Evolutionary conservation across 2,888 invertebrate genomes (phyloP), one percentile per base, ranked within the genome.

Genomic region (Apodemia duryi): DNA sequence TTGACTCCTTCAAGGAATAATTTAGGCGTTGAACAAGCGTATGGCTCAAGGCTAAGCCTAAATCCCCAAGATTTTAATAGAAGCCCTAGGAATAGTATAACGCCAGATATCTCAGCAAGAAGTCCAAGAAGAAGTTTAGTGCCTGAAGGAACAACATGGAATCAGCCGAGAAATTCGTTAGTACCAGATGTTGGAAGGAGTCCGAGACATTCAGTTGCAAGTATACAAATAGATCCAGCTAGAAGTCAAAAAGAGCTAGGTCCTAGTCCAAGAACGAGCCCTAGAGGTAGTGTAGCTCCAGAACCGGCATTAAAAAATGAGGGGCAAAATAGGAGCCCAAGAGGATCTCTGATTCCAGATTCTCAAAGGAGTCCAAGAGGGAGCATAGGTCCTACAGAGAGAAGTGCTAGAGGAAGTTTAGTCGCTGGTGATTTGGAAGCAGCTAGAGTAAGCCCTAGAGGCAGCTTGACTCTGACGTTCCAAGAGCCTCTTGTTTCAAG

Each of bases 51-150:
- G 72, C 82, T 89, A 78, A 95, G 94, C 75, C 80, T 93, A 46
- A 91, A 93, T 64, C 94, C 93, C 6, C 93, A 93, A 69, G 93
- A 93, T 67, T 93, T 93, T 68, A 91, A 92, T 62, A 81, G 91
- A 62, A 91, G 91, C 76, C 90, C 91, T 4, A 79, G 91, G 66
- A 90, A 92, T 73, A 86, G 92, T 80, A 81, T 93, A 74, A 88
- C 92, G 57, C 90, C 92, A 62, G 91, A 92, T 61, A 77, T 76
- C 28, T 84, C 85, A 4, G 92, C 92, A 0, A 87, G 94, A 62
- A 94, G 93, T 77, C 94, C 94, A 0, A 83, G 94, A 66, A 92
- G 94, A 71, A 94, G 94, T 69, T 86, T 94, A 64, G 90, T 93
- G 0, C 94, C 94, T 6, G 94, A 94, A 66, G 91, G 87, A 0